Conservation (phyloP, 2,113 vertebrate species). For the Nerophis ophidion region DNA sequence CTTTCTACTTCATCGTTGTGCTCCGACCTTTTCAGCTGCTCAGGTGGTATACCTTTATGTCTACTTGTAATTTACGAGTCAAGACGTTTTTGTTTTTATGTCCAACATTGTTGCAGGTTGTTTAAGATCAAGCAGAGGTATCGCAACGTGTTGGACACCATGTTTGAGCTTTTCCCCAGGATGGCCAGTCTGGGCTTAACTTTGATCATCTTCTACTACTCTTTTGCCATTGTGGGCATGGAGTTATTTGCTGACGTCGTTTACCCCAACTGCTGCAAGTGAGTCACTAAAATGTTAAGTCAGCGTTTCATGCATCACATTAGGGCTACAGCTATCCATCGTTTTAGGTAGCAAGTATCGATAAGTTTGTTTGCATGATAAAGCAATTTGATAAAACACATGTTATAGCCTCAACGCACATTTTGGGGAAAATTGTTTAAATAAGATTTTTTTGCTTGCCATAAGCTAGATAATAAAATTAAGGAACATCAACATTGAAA, state of each 20-base stretch:
- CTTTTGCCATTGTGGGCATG: conserved; percentile 97
- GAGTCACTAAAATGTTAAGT: conserved; percentile 45
- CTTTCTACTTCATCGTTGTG: conserved; percentile 96
- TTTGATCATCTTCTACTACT: conserved; percentile 95
- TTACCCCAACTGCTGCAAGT: conserved; percentile 98
- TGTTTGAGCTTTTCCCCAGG: conserved; percentile 93
- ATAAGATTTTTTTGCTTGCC: too few species aligned
- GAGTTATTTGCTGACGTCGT: conserved; percentile 90
- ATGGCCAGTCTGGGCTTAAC: conserved; percentile 98
- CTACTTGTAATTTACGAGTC: not conserved
- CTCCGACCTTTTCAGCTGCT: conserved; percentile 91
- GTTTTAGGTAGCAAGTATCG: too few species aligned
- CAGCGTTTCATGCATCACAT: not conserved
- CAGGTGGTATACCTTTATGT: conserved; percentile 77
- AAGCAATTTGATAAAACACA: too few species aligned
- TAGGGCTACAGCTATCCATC: not conserved
- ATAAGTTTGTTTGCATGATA: too few species aligned
- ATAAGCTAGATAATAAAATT: too few species aligned
- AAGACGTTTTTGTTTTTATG: not conserved
- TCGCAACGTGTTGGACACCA: conserved; percentile 93
- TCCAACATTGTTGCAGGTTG: conserved; percentile 67
- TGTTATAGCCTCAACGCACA: too few species aligned
- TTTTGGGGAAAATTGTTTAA: too few species aligned
- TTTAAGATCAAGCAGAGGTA: conserved; percentile 96
- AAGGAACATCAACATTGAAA: too few species aligned